A percentile compares a stretch with the other conserved stretches of the same genome.
Evolutionary conservation across 2,888 invertebrate genomes (phyloP).

Genomic region (Drosophila quinaria): DNA sequence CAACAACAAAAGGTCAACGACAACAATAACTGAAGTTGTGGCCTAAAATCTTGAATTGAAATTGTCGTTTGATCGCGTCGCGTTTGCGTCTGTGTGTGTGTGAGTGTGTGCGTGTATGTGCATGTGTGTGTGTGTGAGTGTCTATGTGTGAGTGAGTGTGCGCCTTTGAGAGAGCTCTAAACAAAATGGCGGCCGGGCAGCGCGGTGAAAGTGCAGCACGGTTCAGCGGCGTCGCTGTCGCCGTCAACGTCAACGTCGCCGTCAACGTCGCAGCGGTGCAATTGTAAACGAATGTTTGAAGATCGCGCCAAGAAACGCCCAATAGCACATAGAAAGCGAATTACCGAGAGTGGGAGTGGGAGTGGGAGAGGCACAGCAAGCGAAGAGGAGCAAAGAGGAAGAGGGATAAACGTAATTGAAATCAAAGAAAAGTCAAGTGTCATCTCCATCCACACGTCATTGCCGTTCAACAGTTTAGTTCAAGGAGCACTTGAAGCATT

Average conservation of each 20-base stretch:
- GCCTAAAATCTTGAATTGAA: constrained; percentile 1
- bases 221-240: constrained; percentile 35
- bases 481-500: constrained; percentile 7
- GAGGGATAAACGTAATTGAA: not conserved
- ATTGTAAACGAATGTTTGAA: constrained; percentile 44
- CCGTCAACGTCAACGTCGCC: constrained; percentile 22
- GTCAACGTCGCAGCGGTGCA: constrained; percentile 25
- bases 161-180: constrained; percentile 12
- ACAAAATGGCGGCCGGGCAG: constrained; percentile 64
- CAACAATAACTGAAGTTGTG: constrained; percentile 14
- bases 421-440: constrained; percentile 1
- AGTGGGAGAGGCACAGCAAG: not conserved
- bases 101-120: constrained; percentile 4
- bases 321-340: constrained; percentile 23
- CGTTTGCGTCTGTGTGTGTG: constrained; percentile 19
- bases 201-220: constrained; percentile 50
- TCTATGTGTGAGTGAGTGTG: constrained; percentile 17
- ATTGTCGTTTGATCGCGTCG: constrained; percentile 15
- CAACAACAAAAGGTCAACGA: constrained; percentile 3
- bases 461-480: not conserved
- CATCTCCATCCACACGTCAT: constrained; percentile 20
- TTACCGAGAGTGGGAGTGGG: constrained; percentile 3
- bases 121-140: constrained; percentile 3
- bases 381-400: not conserved
- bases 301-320: constrained; percentile 26